Base-by-base conservation (phyloP, 2,888 invertebrate genomes). In the Hypsopygia costalis region DNA sequence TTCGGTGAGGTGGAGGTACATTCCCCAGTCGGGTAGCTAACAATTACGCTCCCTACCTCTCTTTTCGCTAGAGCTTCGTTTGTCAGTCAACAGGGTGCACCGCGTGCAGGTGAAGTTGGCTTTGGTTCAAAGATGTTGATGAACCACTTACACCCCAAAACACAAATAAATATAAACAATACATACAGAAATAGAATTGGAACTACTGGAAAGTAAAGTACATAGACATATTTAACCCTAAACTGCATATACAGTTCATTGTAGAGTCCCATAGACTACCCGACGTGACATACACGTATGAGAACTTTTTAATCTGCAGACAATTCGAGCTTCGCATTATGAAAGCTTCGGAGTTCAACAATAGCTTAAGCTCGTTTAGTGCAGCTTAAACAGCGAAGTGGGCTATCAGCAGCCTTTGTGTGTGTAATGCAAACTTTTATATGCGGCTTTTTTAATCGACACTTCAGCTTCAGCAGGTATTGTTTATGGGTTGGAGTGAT, bases 241-340 rank as follows among this genome's bases (percentile, higher is more conserved):
- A 5, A 30, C 2, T 9, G 30, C 9, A 9, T 2, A 16, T 9
- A 30, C 10, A 30, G 10, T 10, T 6, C 9, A 25, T 25, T 25
- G 25, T 25, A 25, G n/a, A 25, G 25, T 25, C 6, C 30, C 29
- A 30, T 31, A 37, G 29, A 30, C 36, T 11, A 36, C 30, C 11
- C n/a, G 10, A 10, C 21, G 20, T 37, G 36, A 30, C 36, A 25
- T 9, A 4, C 36, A 37, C 36, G 29, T 22, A 29, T 45, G 49
- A 41, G 45, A 57, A 57, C 47, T 55, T 55, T 55, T 52, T 57
- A 57, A 57, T 52, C 55, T 49, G 48, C 44, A 40, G 46, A 52
- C 55, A 51, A 55, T 49, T 49, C 49, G 40, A 37, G 44, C 44
- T 43, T 43, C 27, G 47, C 48, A 54, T 55, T 49, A 56, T 52